phyloP scores from a whole-genome alignment of 2,888 invertebrate genomes.

The Nesidiocoris tenuis region DNA sequence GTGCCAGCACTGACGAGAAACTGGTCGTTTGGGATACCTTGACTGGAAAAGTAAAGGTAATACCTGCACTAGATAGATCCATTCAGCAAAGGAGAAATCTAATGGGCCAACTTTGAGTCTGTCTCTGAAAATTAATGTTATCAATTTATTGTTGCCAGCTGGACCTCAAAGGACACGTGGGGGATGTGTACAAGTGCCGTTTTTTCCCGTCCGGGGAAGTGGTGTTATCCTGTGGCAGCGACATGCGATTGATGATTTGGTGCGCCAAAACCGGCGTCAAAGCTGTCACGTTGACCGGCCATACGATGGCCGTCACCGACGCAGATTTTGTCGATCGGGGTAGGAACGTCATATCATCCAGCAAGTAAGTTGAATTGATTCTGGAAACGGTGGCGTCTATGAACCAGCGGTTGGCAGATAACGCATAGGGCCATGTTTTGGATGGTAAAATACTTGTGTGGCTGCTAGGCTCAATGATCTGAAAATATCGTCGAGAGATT shows the following conservation, averaged over 20 bases:
- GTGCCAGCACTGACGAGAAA: constrained; percentile 62
- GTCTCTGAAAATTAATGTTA: background rate
- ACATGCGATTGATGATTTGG: constrained; percentile 69
- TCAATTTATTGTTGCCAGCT: constrained; percentile 8
- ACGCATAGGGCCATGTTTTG: no score
- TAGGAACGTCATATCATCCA: constrained; percentile 67
- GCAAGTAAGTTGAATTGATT: constrained; percentile 60
- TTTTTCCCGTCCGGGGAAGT: constrained; percentile 73
- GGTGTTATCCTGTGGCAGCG: constrained; percentile 66
- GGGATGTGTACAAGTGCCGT: constrained; percentile 66
- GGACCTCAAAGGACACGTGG: constrained; percentile 61
- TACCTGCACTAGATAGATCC: no score
- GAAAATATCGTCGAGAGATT: no score
- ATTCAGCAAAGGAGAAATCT: no score
- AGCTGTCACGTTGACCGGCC: constrained; percentile 66
- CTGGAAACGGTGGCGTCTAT: no score
- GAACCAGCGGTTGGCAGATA: no score
- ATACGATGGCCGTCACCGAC: constrained; percentile 65
- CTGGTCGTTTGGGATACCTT: constrained; percentile 66
- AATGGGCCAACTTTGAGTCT: no score
- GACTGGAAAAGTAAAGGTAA: constrained; percentile 59
- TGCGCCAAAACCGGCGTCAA: constrained; percentile 67
- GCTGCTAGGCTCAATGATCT: no score
- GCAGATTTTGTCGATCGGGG: constrained; percentile 66
- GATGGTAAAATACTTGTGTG: no score